These are phyloP conservation scores for Lepisosteus osseus DNA, from an alignment of 2,113 vertebrate species.

Conservation along the genomic window DNA sequence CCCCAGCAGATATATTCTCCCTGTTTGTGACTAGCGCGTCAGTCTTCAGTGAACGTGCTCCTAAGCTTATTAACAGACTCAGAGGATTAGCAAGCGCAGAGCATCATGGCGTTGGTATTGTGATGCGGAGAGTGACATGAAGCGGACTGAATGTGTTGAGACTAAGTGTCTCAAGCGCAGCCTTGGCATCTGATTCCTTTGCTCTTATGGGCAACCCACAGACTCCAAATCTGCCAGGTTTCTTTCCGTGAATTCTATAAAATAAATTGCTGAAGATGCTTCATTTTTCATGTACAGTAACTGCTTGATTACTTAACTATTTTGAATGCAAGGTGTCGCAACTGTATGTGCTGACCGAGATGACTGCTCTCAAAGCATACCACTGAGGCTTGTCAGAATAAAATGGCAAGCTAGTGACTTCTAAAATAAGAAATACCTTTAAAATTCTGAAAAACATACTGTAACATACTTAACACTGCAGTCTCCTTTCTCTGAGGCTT, in stretches of 20 bases:
- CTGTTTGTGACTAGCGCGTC: slow-evolving; percentile 81
- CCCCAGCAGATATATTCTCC: slow-evolving; percentile 85
- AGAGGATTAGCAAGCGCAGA: slow-evolving; percentile 81
- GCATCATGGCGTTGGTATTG: slow-evolving; percentile 74
- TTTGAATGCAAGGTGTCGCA: too few relatives aligned
- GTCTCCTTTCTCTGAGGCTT: too few relatives aligned
- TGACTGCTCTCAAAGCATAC: too few relatives aligned
- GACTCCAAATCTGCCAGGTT: not conserved
- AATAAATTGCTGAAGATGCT: too few relatives aligned
- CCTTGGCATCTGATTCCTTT: slow-evolving; percentile 14
- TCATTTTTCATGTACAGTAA: too few relatives aligned
- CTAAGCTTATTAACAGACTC: slow-evolving; percentile 83
- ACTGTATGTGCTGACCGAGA: too few relatives aligned
- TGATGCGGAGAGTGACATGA: slow-evolving; percentile 78
- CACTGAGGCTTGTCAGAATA: too few relatives aligned
- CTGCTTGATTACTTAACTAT: too few relatives aligned
- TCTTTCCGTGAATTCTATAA: not conserved
- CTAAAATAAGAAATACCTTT: too few relatives aligned
- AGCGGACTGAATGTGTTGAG: slow-evolving; percentile 66
- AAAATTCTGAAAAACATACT: too few relatives aligned
- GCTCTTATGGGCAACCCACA: slow-evolving; percentile 7
- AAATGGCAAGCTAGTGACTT: too few relatives aligned
- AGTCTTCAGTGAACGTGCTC: slow-evolving; percentile 81
- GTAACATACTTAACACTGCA: too few relatives aligned
- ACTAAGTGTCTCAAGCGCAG: slow-evolving; percentile 29